These are phyloP conservation scores for Drosophila sucinea DNA, from an alignment of 1,140 invertebrate species.

Conservation along the genomic window DNA sequence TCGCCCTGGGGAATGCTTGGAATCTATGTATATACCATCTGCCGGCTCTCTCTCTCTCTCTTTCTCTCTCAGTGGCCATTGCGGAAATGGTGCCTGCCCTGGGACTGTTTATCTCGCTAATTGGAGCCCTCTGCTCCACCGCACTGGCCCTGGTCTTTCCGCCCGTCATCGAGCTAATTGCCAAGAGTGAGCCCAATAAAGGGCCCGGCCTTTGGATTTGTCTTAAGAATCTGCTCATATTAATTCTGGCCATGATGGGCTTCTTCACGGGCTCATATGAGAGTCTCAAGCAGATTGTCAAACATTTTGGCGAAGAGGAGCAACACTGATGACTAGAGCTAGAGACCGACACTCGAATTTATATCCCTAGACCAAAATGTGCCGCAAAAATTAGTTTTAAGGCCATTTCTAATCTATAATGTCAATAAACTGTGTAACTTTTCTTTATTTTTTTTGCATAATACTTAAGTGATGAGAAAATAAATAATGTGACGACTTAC, in stretches of 20 bases:
- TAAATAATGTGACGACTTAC: neutral
- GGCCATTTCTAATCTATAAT: neutral
- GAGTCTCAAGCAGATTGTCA: constrained; percentile 86
- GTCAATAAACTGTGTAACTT: neutral
- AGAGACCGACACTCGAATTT: constrained; percentile 3
- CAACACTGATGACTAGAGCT: constrained; percentile 15
- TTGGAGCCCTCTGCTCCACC: constrained; percentile 94
- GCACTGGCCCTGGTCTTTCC: constrained; percentile 95
- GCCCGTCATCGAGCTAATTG: constrained; percentile 92
- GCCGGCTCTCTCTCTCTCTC: neutral
- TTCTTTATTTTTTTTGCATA: neutral
- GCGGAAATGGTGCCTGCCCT: constrained; percentile 92
- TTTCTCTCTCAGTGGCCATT: constrained; percentile 86
- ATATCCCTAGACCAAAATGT: constrained; percentile 13
- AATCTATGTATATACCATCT: too few species aligned
- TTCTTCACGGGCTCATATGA: constrained; percentile 90
- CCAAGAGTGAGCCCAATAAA: constrained; percentile 84
- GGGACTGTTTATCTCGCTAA: constrained; percentile 93
- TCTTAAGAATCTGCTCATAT: constrained; percentile 86
- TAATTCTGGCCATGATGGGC: constrained; percentile 87
- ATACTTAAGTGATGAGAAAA: neutral
- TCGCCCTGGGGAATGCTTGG: too few species aligned
- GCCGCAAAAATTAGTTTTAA: neutral
- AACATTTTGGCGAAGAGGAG: constrained; percentile 68
- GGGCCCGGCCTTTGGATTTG: constrained; percentile 83